These are phyloP conservation scores for Caranx ignobilis DNA, from an alignment of 2,113 vertebrate species.

Conservation along the genomic window DNA sequence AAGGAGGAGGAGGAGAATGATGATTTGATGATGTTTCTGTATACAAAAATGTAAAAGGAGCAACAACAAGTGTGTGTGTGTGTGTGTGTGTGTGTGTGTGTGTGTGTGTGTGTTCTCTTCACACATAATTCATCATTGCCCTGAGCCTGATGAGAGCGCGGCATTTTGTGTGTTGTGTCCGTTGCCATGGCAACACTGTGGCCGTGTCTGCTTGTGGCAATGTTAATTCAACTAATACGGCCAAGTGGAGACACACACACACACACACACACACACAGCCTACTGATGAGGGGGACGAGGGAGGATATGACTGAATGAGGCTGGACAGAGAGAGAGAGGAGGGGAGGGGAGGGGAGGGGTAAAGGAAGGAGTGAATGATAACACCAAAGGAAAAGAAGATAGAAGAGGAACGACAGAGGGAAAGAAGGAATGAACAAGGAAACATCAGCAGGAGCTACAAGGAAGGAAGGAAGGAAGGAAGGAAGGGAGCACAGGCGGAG, in stretches of 20 bases:
- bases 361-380: neutral
- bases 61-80: no score
- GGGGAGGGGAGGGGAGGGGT: neutral
- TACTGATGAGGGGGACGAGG: neutral
- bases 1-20: no score
- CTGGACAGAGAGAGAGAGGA: neutral
- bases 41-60: no score
- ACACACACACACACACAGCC: neutral
- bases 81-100: neutral
- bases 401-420: neutral
- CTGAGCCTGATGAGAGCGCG: neutral
- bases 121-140: neutral
- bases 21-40: no score
- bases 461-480: neutral
- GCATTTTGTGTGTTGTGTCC: constrained; percentile 1
- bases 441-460: neutral
- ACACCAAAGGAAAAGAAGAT: neutral
- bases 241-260: constrained; percentile 20
- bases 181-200: constrained; percentile 39
- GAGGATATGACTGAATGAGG: neutral
- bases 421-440: no score
- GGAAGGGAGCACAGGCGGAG: no score
- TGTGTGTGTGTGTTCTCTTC: neutral
- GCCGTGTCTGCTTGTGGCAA: constrained; percentile 5
- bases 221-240: constrained; percentile 46